Percentiles rank a stretch among this genome's conserved stretches.
Evolutionary conservation across 2,888 invertebrate species (phyloP).

Genomic region (Aspidiotus destructor): DNA sequence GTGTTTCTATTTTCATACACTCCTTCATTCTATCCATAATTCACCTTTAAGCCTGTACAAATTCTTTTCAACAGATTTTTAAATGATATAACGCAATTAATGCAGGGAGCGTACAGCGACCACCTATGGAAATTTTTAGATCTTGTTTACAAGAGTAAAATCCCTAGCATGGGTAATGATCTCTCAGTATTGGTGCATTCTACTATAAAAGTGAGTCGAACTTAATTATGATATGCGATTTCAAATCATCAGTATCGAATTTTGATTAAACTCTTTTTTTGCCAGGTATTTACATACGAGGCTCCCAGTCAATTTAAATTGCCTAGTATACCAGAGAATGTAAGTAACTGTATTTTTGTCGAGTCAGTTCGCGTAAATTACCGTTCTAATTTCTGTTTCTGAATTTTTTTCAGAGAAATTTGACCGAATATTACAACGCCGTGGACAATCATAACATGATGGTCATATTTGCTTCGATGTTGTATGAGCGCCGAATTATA

Average conservation of each 20-base stretch:
- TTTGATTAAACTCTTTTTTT: slow-evolving; percentile 33
- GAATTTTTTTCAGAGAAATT: slow-evolving; percentile 61
- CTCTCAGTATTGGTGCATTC: slow-evolving; percentile 53
- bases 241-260: slow-evolving; percentile 29
- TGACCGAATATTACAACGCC: slow-evolving; percentile 97
- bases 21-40: background rate
- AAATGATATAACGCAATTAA: slow-evolving; percentile 69
- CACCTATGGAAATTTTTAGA: slow-evolving; percentile 55
- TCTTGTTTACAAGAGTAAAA: slow-evolving; percentile 55
- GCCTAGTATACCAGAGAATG: slow-evolving; percentile 93
- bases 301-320: slow-evolving; percentile 71
- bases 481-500: slow-evolving; percentile 86
- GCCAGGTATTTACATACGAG: slow-evolving; percentile 69
- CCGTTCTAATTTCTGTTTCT: too few relatives aligned
- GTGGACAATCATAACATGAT: slow-evolving; percentile 91
- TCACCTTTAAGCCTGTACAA: background rate
- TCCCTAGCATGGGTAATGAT: slow-evolving; percentile 59
- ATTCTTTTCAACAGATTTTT: slow-evolving; percentile 51
- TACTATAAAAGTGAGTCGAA: slow-evolving; percentile 41
- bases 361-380: too few relatives aligned
- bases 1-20: slow-evolving; percentile 39
- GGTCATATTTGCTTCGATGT: slow-evolving; percentile 85
- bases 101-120: slow-evolving; percentile 51
- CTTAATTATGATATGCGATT: slow-evolving; percentile 12
- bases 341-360: slow-evolving; percentile 47